Evolutionary conservation across 2,113 vertebrate species (phyloP).

Genomic region (Excalfactoria chinensis): DNA sequence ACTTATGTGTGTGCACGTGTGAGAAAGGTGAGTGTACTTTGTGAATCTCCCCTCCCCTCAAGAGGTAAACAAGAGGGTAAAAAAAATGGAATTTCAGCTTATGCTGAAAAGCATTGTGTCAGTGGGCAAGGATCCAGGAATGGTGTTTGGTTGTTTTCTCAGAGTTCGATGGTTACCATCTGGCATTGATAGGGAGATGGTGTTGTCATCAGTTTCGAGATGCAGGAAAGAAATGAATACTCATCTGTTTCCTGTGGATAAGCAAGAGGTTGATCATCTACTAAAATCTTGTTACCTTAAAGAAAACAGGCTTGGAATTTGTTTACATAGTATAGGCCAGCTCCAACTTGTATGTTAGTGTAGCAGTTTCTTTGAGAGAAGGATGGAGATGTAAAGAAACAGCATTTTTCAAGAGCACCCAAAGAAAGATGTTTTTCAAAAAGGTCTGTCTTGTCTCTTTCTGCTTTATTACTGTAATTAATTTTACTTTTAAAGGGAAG

Average conservation of each 20-base stretch:
- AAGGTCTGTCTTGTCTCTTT: neutral
- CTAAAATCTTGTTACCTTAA: constrained; percentile 91
- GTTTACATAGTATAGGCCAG: constrained; percentile 53
- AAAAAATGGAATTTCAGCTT: constrained; percentile 65
- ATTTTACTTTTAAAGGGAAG: constrained; percentile 8
- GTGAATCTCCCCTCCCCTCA: neutral
- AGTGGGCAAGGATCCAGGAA: constrained; percentile 88
- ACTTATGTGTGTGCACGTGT: neutral
- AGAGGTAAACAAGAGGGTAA: constrained; percentile 57
- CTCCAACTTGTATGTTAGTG: constrained; percentile 54
- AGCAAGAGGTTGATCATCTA: constrained; percentile 90
- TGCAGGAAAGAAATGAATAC: constrained; percentile 94
- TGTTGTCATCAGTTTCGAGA: constrained; percentile 94
- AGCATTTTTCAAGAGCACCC: neutral
- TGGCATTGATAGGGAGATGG: constrained; percentile 90
- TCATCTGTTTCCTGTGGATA: constrained; percentile 99
- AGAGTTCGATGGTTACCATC: constrained; percentile 88
- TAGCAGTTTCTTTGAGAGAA: constrained; percentile 23
- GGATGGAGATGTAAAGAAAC: constrained; percentile 21
- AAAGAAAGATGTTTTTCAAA: neutral
- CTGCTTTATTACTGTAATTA: neutral
- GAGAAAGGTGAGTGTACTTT: neutral
- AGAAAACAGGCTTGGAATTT: constrained; percentile 80
- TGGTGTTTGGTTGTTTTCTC: constrained; percentile 90
- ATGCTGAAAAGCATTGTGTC: constrained; percentile 81